Evolutionary conservation across 2,797 vertebrate genomes (phyloP), one percentile per base, ranked within the genome.

Genomic region (Eupleurogrammus muticus): DNA sequence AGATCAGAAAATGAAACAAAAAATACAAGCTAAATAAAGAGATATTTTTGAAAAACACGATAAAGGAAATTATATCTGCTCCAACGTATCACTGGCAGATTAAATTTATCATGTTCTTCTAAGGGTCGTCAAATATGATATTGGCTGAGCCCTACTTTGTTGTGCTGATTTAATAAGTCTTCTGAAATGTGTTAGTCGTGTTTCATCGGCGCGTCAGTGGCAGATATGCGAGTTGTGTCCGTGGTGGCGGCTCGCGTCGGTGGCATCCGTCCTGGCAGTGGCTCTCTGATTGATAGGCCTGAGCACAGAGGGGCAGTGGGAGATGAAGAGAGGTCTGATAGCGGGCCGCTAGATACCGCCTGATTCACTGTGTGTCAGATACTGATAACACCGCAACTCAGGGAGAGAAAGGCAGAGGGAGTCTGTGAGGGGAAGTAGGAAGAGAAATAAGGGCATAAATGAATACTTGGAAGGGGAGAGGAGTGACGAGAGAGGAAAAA

Each of bases 281-380:
- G 75, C 80, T 60, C 75, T 79, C 87, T 94, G 93, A 94, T 92
- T 93, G 92, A 94, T 94, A 75, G 90, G 81, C 81, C 82, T 55
- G 91, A 92, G 88, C 90, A 63, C 84, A 63, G 86, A 82, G 81
- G 92, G 90, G 86, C 92, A 83, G 84, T 52, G 87, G 80, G 85
- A 92, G 92, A 94, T 93, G 93, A 90, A 93, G 92, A 90, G 92
- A 87, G 90, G 90, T 86, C 93, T 89, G 93, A 93, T 94, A 94
- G 80, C 57, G 11, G 84, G 81, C 85, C 81, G 90, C 87, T 73
- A 92, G 92, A 94, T 94, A 93, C 92, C 93, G 90, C 86, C 89
- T 92, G 92, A 94, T 93, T 93, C 92, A 89, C 91, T 89, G 90
- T 73, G 87, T 93, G 92, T 93, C 93, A 94, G 92, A 94, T 93